These are phyloP conservation scores for Plutomurus gul DNA, from an alignment of 1,140 invertebrate genomes.

Conservation along the genomic window DNA sequence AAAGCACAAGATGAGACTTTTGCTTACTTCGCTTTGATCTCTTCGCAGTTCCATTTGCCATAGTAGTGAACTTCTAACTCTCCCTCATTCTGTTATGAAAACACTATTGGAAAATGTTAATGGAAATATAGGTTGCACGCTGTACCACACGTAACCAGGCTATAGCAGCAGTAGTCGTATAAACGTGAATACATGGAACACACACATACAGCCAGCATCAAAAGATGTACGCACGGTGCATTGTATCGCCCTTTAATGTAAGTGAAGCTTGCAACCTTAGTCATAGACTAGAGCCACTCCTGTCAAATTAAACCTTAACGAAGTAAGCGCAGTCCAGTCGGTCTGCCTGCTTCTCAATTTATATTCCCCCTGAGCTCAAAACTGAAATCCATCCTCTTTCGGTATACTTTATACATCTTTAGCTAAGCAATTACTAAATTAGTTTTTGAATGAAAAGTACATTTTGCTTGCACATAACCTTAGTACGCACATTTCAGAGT, in stretches of 20 bases:
- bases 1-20: neutral
- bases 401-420: neutral
- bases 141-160: neutral
- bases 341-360: neutral
- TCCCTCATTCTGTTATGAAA: neutral
- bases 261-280: too few species aligned
- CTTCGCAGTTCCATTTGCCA: neutral
- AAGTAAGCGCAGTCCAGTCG: neutral
- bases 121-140: neutral
- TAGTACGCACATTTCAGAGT: too few species aligned
- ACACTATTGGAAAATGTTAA: neutral
- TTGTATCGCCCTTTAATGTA: too few species aligned
- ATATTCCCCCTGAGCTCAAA: neutral
- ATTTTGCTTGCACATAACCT: neutral
- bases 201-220: too few species aligned
- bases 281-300: constrained; percentile 17
- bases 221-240: too few species aligned
- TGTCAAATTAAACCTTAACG: constrained; percentile 11
- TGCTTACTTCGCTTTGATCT: neutral
- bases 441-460: neutral
- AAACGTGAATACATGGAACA: neutral
- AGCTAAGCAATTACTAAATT: constrained; percentile 10
- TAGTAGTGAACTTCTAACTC: neutral
- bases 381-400: neutral
- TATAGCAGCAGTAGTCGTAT: neutral